Percentiles rank a stretch among this genome's conserved stretches.
phyloP scores from a whole-genome alignment of 2,888 invertebrate species.

The Tiphia femorata region DNA sequence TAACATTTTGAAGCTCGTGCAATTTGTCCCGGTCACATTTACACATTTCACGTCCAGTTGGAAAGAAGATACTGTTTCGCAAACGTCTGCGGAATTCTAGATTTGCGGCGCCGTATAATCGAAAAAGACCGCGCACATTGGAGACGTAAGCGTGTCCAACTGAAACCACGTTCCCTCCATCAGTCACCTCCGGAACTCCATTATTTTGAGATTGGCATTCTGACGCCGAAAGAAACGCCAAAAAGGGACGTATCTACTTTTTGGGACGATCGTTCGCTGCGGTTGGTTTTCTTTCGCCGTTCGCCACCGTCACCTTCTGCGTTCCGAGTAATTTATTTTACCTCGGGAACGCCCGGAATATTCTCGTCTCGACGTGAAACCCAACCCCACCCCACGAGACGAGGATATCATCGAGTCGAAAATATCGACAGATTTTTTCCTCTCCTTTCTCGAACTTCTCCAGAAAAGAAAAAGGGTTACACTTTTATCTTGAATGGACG shows the following conservation, averaged over 20 bases:
- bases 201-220: constrained; percentile 36
- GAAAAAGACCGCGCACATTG: constrained; percentile 15
- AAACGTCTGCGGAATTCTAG: too few species aligned
- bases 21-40: too few species aligned
- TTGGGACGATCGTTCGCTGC: constrained; percentile 5
- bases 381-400: neutral
- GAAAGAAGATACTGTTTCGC: too few species aligned
- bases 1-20: too few species aligned
- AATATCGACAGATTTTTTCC: neutral
- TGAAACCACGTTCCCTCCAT: constrained; percentile 26
- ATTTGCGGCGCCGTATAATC: constrained; percentile 17
- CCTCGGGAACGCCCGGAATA: too few species aligned
- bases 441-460: too few species aligned
- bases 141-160: constrained; percentile 21
- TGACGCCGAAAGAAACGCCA: constrained; percentile 13
- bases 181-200: constrained; percentile 24
- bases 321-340: too few species aligned
- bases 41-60: too few species aligned
- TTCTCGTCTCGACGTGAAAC: too few species aligned
- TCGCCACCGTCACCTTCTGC: neutral
- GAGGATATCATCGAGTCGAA: neutral
- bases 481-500: too few species aligned
- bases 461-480: too few species aligned
- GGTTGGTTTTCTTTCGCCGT: neutral
- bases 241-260: neutral